These are phyloP conservation scores for Lepus americanus DNA, from an alignment of 2,113 vertebrate species.

Conservation along the genomic window DNA sequence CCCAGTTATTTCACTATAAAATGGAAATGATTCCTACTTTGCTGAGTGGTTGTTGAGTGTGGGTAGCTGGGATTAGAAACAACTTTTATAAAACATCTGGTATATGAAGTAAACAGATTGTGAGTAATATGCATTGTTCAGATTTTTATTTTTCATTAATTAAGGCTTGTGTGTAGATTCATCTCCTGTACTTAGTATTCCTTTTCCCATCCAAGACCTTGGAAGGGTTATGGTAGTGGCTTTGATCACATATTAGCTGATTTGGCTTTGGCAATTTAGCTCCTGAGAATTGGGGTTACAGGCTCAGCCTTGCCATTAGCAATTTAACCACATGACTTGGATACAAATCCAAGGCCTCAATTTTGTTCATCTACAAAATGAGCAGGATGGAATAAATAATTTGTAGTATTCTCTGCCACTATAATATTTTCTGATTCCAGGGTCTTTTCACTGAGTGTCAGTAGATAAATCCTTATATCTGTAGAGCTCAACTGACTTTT, in stretches of 20 bases:
- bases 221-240: slow-evolving; percentile 41
- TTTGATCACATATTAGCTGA: slow-evolving; percentile 59
- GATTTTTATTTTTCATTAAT: slow-evolving; percentile 59
- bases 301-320: background rate
- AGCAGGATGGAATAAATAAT: slow-evolving; percentile 59
- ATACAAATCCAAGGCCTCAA: slow-evolving; percentile 37
- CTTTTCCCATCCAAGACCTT: slow-evolving; percentile 65
- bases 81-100: slow-evolving; percentile 63
- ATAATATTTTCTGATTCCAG: slow-evolving; percentile 58
- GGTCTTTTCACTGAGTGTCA: slow-evolving; percentile 44
- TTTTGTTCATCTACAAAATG: slow-evolving; percentile 59
- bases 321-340: background rate
- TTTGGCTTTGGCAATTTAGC: slow-evolving; percentile 11
- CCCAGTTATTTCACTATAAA: slow-evolving; percentile 50
- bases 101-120: slow-evolving; percentile 56
- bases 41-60: slow-evolving; percentile 17
- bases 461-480: slow-evolving; percentile 43
- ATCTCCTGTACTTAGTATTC: slow-evolving; percentile 54
- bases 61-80: slow-evolving; percentile 42
- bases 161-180: slow-evolving; percentile 42
- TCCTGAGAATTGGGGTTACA: background rate
- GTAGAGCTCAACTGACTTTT: slow-evolving; percentile 68
- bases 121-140: slow-evolving; percentile 52
- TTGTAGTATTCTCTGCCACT: slow-evolving; percentile 26
- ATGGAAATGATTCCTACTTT: slow-evolving; percentile 60